Evolutionary conservation across 2,113 vertebrate species (phyloP), one percentile per base, ranked within the genome.

Genomic region (Ictidomys tridecemlineatus): DNA sequence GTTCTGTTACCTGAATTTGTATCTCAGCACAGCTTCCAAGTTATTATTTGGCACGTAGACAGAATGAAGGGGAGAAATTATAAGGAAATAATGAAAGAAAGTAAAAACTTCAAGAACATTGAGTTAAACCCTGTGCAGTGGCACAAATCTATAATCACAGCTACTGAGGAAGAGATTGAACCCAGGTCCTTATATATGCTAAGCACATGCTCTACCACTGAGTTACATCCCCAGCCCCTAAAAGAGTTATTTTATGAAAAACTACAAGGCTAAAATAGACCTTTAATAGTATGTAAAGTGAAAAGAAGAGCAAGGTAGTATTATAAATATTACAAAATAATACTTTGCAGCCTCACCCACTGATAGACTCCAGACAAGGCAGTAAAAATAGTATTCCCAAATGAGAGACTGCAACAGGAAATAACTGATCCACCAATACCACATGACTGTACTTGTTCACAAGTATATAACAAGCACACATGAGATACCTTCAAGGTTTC

Each of bases 171-270:
- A 93, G n/a, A 78, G 32, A 34, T 69, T 32, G 14, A 45, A 77
- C 14, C 26, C 17, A 56, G 48, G 13, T 34, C 24, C 69, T 87
- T 4, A 22, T 28, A 58, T 30, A 56, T 58, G 18, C 22, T 18
- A 32, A 70, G 48, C 30, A 65, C 16, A 42, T 11, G 6, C 5
- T 28, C 67, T 61, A 82, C 53, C n/a, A 63, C 20, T 39, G 32
- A 72, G 39, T 51, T 88, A 45, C 18, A 63, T 30, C 24, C 18
- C 53, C 37, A 63, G 56, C 24, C 53, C 20, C 26, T 69, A 26
- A 85, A 89, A 92, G 17, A 95, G 34, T 45, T 87, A 87, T 85
- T 79, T 94, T 32, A 95, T 72, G 34, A 80, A 86, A 89, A 96
- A 82, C 11, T 82, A 5, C 63, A 86, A 51, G 58, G 69, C 30